Evolutionary conservation across 1,140 invertebrate species (phyloP), one percentile per base, ranked within the genome.

Genomic region (Paralvinella palmiformis): DNA sequence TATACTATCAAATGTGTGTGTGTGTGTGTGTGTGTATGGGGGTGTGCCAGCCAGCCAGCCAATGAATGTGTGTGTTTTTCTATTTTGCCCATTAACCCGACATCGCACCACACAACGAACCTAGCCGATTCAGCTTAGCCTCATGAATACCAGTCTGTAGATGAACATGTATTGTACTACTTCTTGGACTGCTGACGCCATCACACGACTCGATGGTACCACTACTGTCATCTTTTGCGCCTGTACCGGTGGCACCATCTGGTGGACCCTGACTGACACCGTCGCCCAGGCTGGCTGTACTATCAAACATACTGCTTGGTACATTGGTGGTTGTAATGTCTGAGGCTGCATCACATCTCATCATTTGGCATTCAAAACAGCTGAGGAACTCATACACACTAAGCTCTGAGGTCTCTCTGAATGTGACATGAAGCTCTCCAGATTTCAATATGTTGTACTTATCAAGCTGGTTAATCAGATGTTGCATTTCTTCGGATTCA

Each of bases 281-380:
- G 24, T 27, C 31, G 31, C 48, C 48, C n/a, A 52, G 48, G 7
- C 31, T 52, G n/a, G 48, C 48, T 7, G n/a, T 52, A 7, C 48
- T 22, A 52, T 29, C n/a, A 27, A 22, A 27, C 48, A 27, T 22
- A 22, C 48, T 27, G 48, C 17, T 29, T 29, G 17, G 48, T 15
- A 52, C 48, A 52, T 29, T 27, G 48, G 24, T 52, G 48, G 6
- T 27, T 52, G 48, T 52, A 29, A n/a, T 7, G 31, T 29, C 48
- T 52, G 48, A 3, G 48, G 31, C 0, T 52, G n/a, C n/a, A n/a
- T 72, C 70, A 33, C 48, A 56, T 22, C 64, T 29, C 57, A 73
- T 68, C 24, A 68, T 65, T 3, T 68, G 67, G 50, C 71, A 76
- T 7, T 73, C 71, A 62, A 78, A 77, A 52, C 74, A 76, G 45